Percentiles rank a stretch among this genome's conserved stretches.
Evolutionary conservation across 2,113 vertebrate species (phyloP).

Genomic region (Tricholaema leucomelas): DNA sequence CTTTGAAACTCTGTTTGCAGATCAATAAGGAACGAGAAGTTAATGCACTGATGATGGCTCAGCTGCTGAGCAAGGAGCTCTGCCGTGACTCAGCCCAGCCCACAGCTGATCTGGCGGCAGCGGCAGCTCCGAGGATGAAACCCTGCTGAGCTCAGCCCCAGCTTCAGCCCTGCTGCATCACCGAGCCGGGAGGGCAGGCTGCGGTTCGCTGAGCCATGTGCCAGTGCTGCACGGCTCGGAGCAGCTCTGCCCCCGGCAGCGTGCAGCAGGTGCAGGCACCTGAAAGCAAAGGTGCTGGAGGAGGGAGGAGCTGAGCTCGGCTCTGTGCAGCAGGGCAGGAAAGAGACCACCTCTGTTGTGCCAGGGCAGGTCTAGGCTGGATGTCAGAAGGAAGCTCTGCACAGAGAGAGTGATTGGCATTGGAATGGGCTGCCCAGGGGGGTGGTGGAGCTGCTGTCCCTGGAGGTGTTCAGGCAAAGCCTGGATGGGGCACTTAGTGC

Average conservation of each 20-base stretch:
- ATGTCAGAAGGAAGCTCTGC: no score
- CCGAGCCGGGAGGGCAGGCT: neutral
- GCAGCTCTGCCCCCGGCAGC: neutral
- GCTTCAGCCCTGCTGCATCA: neutral
- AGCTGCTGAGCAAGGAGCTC: conserved; percentile 9
- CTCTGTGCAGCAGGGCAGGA: neutral
- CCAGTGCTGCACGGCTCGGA: neutral
- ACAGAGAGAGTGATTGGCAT: no score
- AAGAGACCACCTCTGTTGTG: no score
- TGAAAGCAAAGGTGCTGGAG: neutral
- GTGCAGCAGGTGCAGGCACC: neutral
- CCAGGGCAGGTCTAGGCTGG: no score
- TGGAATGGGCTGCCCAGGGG: no score
- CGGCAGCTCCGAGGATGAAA: conserved; percentile 1
- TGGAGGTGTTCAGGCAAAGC: no score
- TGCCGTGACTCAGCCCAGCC: neutral
- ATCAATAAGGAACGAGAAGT: conserved; percentile 33
- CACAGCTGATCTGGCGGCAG: neutral
- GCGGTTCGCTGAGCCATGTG: neutral
- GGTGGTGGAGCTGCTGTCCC: no score
- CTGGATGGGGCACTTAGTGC: no score
- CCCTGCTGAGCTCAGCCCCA: neutral
- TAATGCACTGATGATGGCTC: conserved; percentile 1
- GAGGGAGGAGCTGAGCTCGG: neutral
- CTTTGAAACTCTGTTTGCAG: conserved; percentile 34